Evolutionary conservation across 2,113 vertebrate genomes (phyloP), one percentile per base, ranked within the genome.

Genomic region (Ageneiosus marmoratus): DNA sequence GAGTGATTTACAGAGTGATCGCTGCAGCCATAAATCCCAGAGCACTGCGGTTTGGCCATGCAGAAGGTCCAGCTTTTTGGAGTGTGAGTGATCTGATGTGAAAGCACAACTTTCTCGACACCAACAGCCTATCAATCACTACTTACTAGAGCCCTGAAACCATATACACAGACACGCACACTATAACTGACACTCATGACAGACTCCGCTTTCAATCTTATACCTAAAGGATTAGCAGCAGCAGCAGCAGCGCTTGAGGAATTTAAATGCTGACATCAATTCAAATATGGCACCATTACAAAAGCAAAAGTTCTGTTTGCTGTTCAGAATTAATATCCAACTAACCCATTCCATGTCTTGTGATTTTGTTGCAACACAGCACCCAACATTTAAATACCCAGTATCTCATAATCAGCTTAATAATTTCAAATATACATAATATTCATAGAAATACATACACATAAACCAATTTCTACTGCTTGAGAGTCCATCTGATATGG

Each of bases 171-270:
- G 15, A 51, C 24, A 73, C 44, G 48, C n/a, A 34, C 48, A 48
- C 29, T 70, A 70, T 44, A 70, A 11, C 62, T 41, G 50, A 15
- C 53, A 22, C 76, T 46, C n/a, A 55, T 74, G 46, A 69, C 76
- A 48, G 53, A 77, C 41, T 72, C 53, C 81, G 16, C 18, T 70
- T 81, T 16, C 16, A 44, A 34, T 50, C 70, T 77, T 79, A 82
- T 58, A 79, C 72, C n/a, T 53, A 60, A 87, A 73, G 77, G 41
- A 69, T 55, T 75, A 65, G 73, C 75, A 84, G 84, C 48, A 51
- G 51, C 27, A 2, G 29, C 48, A 55, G 37, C 41, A 27, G 29
- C 3, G 4, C 18, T 75, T 51, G 77, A 55, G 63, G 76, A 62
- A 67, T 77, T n/a, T 69, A 77, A 83, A 83, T 62, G 22, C 58